Evolutionary conservation across 2,888 invertebrate genomes (phyloP), one percentile per base, ranked within the genome.

Genomic region (Drosophila ustulata): DNA sequence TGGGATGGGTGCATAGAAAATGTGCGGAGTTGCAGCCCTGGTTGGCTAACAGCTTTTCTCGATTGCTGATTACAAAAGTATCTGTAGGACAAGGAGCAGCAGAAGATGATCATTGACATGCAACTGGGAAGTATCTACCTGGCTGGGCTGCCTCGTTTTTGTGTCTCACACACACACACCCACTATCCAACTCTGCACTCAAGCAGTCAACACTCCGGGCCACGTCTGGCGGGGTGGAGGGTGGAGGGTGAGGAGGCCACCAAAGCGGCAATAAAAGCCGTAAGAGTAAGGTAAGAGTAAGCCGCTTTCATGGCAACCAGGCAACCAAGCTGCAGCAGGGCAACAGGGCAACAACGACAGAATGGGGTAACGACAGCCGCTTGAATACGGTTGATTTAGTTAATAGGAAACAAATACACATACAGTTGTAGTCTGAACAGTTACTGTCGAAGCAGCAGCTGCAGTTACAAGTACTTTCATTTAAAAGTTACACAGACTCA

Each of bases 301-400:
- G 81, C 84, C 71, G 80, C 70, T 82, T 80, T 62, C 55, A 57
- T 13, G 49, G 80, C 63, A 52, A 18, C 23, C 23, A 37, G 63
- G 11, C 5, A 34, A 25, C 28, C 6, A 25, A 1, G 11, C 34
- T 39, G 25, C 37, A 37, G 6, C 26, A 4, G 23, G 1, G 8
- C 34, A 41, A 6, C 8, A 11, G 43, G 30, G 1, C 11, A 46
- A 8, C 11, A 53, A 45, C 32, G 11, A 26, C 18, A 18, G 53
- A 53, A 46, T 46, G 34, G 26, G 47, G 47, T 64, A 63, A 55
- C 46, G 47, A 45, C 69, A 70, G 68, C 8, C 50, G 71, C 80
- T 84, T 75, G 71, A 88, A 80, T 82, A 68, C 70, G 68, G 67
- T 78, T 84, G 80, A 82, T 78, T 84, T 85, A 71, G 82, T 77